These are phyloP conservation scores for Myotis davidii DNA, from an alignment of 2,113 vertebrate species.

Conservation along the genomic window DNA sequence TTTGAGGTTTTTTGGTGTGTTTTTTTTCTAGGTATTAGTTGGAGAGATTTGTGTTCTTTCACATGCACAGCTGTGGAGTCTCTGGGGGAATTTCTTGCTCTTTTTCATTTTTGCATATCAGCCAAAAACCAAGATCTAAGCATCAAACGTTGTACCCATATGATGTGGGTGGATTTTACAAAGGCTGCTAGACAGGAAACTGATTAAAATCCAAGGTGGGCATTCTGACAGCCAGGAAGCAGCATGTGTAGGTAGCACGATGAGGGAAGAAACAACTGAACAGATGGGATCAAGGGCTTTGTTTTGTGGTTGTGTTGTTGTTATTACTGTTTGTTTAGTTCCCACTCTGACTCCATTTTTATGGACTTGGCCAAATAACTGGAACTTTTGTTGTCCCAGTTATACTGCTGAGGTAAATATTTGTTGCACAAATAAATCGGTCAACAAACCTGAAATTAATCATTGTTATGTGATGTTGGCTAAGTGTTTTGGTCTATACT, in stretches of 20 bases:
- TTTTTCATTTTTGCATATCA: constrained; percentile 70
- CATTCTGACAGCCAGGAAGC: not conserved
- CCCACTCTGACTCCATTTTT: not conserved
- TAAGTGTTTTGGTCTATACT: not conserved
- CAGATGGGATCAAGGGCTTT: not conserved
- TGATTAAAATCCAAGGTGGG: constrained; percentile 32
- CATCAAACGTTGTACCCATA: constrained; percentile 16
- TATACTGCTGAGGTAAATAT: not conserved
- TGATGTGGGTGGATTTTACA: constrained; percentile 33
- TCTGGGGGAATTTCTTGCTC: constrained; percentile 68
- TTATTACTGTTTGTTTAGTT: constrained; percentile 25
- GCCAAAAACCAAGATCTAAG: constrained; percentile 68
- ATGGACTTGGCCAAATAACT: not conserved
- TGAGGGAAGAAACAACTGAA: not conserved
- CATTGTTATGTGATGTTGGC: not conserved
- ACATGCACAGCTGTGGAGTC: constrained; percentile 69
- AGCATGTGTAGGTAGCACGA: fast-evolving
- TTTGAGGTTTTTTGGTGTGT: not conserved
- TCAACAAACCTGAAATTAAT: not conserved
- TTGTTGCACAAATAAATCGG: not conserved
- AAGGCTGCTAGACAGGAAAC: not conserved
- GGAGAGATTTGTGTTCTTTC: constrained; percentile 65
- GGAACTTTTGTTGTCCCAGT: not conserved
- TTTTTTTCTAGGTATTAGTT: not conserved
- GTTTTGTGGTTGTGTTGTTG: not conserved